Percentiles rank a stretch among this genome's conserved stretches.
Conservation (phyloP, 2,113 vertebrate species). For the Erythrolamprus reginae region DNA sequence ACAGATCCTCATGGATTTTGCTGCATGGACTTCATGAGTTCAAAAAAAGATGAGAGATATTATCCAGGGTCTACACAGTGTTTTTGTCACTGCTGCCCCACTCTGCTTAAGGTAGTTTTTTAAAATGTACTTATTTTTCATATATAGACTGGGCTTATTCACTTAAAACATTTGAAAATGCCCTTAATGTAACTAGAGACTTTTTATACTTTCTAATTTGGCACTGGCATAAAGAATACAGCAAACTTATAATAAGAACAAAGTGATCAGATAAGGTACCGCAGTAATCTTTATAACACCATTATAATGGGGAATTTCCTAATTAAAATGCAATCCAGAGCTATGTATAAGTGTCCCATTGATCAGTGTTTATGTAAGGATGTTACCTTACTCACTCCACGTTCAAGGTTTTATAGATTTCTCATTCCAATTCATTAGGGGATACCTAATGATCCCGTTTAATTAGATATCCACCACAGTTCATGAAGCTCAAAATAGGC, state of each 20-base stretch:
- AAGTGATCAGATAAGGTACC: slow-evolving; percentile 58
- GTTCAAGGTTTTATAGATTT: neutral
- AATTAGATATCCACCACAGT: neutral
- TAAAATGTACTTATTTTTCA: neutral
- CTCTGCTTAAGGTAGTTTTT: rapidly evolving
- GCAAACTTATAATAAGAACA: slow-evolving; percentile 8
- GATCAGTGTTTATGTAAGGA: slow-evolving; percentile 2
- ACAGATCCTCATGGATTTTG: neutral
- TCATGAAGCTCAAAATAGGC: neutral
- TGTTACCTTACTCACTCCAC: neutral
- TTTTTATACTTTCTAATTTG: neutral
- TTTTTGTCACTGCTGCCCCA: slow-evolving; percentile 4
- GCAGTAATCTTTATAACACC: slow-evolving; percentile 13
- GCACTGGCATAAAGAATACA: neutral
- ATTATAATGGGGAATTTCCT: neutral
- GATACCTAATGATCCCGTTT: neutral
- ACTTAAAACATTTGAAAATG: neutral
- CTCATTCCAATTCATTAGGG: neutral
- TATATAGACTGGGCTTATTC: neutral
- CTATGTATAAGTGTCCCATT: slow-evolving; percentile 5
- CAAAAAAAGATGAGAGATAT: neutral
- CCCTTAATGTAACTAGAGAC: neutral
- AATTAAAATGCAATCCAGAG: neutral
- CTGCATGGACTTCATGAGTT: neutral
- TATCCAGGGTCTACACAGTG: neutral